These are phyloP conservation scores for Polyodon spathula DNA, from an alignment of 2,113 vertebrate genomes.

Conservation along the genomic window DNA sequence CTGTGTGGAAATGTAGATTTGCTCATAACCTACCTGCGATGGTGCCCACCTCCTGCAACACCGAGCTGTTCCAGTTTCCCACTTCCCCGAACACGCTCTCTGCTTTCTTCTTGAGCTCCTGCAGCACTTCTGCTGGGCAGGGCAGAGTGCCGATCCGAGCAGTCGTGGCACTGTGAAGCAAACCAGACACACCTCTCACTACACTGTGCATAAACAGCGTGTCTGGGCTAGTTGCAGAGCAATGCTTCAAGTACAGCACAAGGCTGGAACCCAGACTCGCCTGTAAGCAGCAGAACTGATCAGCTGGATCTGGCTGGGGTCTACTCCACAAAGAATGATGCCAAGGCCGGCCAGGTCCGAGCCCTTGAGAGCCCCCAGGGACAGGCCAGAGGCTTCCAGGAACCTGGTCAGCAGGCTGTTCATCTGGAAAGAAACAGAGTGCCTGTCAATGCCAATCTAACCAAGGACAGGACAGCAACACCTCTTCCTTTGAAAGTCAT, in stretches of 20 bases:
- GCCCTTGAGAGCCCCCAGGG: conserved; percentile 49
- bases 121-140: conserved; percentile 43
- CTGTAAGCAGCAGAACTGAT: conserved; percentile 59
- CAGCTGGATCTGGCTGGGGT: conserved; percentile 43
- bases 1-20: neutral
- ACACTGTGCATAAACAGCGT: neutral
- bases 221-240: neutral
- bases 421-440: conserved; percentile 35
- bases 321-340: conserved; percentile 51
- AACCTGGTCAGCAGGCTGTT: conserved; percentile 44
- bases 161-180: conserved; percentile 42
- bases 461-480: no score
- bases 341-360: conserved; percentile 65
- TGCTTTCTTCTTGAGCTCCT: conserved; percentile 53
- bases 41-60: conserved; percentile 59
- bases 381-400: conserved; percentile 54
- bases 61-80: conserved; percentile 40
- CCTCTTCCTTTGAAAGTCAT: no score
- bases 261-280: conserved; percentile 24
- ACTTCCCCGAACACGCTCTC: conserved; percentile 52
- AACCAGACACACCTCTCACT: neutral
- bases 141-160: conserved; percentile 52
- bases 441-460: neutral
- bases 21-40: conserved; percentile 52
- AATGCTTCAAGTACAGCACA: neutral